phyloP scores from a whole-genome alignment of 37 sponge, comb jelly and placozoan genomes.

The Beroe forskalii region DNA sequence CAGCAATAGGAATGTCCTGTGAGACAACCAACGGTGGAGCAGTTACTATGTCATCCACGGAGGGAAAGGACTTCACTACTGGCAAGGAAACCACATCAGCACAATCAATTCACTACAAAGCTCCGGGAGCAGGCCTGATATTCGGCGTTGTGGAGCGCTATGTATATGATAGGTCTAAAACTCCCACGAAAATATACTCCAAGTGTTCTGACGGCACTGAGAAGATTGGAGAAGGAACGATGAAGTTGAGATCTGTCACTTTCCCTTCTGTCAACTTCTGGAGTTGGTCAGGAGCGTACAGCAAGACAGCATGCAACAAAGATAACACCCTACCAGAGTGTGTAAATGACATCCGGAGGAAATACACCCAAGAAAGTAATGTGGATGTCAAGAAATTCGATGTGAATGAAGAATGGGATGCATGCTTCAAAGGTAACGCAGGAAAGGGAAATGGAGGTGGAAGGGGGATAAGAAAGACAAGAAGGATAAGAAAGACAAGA shows the following conservation, averaged over 20 bases:
- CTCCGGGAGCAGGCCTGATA: not conserved
- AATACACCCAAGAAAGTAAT: not conserved
- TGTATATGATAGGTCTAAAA: not conserved
- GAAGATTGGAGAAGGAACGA: not conserved
- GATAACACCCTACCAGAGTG: not conserved
- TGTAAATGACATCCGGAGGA: not conserved
- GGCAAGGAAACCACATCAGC: not conserved
- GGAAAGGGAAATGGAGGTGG: not conserved
- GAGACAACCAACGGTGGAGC: not conserved
- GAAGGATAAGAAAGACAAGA: no score
- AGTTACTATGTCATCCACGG: not conserved
- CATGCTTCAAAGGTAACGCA: not conserved
- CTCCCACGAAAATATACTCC: not conserved
- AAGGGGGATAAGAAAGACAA: no score
- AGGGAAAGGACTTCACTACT: not conserved
- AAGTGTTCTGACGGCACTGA: not conserved
- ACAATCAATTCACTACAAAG: not conserved
- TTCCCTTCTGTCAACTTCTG: slow-evolving; percentile 1
- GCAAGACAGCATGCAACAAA: not conserved
- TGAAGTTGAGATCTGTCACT: not conserved
- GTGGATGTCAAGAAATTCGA: not conserved
- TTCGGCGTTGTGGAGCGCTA: not conserved
- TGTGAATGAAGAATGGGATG: not conserved
- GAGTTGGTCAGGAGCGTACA: not conserved
- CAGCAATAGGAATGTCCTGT: not conserved